Conservation (phyloP, 2,113 vertebrate genomes). For the Siniperca knerii region DNA sequence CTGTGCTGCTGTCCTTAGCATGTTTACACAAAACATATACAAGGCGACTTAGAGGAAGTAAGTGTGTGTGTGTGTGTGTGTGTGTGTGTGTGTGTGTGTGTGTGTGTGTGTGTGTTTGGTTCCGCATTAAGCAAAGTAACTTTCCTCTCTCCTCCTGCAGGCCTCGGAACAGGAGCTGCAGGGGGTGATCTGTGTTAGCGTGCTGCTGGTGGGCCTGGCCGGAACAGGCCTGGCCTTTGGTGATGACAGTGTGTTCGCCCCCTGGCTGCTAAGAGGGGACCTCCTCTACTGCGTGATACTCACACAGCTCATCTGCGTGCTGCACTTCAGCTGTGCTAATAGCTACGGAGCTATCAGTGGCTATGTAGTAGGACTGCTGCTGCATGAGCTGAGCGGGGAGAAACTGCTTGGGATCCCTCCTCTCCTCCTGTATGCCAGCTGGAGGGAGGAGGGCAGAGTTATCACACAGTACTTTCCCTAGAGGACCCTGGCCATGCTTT, state of each 20-base stretch:
- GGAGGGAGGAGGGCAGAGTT: slow-evolving; percentile 51
- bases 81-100: neutral
- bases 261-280: slow-evolving; percentile 85
- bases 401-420: slow-evolving; percentile 52
- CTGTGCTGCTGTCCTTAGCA: slow-evolving; percentile 70
- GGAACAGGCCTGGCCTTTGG: slow-evolving; percentile 82
- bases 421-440: slow-evolving; percentile 58
- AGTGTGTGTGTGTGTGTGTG: slow-evolving; percentile 61
- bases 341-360: slow-evolving; percentile 79
- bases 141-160: slow-evolving; percentile 60
- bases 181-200: slow-evolving; percentile 80
- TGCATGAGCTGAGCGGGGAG: slow-evolving; percentile 63
- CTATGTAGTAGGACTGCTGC: slow-evolving; percentile 37
- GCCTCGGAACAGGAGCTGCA: slow-evolving; percentile 83
- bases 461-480: slow-evolving; percentile 63
- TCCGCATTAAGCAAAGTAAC: neutral
- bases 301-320: slow-evolving; percentile 79
- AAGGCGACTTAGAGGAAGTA: slow-evolving; percentile 84
- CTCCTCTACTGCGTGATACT: slow-evolving; percentile 84
- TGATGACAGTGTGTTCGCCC: slow-evolving; percentile 78
- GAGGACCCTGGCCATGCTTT: slow-evolving; percentile 62
- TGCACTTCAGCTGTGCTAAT: slow-evolving; percentile 74
- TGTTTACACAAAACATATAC: slow-evolving; percentile 77
- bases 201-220: slow-evolving; percentile 79
- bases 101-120: neutral